These are phyloP conservation scores for Coryphaenoides rupestris DNA, from an alignment of 2,113 vertebrate genomes.

Conservation along the genomic window DNA sequence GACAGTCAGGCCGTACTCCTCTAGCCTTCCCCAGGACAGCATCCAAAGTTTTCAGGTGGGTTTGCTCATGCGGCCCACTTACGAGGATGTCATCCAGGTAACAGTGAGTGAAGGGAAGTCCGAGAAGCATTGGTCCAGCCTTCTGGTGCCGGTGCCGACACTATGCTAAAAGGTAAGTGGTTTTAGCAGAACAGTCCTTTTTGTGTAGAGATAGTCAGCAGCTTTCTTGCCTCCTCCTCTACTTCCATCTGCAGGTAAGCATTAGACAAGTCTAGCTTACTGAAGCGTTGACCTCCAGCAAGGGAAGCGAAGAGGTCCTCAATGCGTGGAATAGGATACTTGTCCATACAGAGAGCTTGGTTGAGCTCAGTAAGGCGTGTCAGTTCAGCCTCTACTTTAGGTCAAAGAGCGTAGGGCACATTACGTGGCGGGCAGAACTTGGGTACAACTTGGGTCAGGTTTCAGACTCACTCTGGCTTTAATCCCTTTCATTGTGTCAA, in stretches of 20 bases:
- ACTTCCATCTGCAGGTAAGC: not conserved
- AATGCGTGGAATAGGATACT: constrained; percentile 1
- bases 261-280: constrained; percentile 3
- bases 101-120: not conserved
- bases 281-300: not conserved
- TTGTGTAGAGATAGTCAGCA: not conserved
- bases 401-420: too few relatives aligned
- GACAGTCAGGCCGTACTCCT: too few relatives aligned
- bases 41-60: too few relatives aligned
- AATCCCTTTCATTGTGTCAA: constrained; percentile 6
- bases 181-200: constrained; percentile 1
- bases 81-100: too few relatives aligned
- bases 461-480: not conserved
- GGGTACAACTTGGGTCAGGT: not conserved
- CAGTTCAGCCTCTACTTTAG: too few relatives aligned
- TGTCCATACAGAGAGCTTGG: not conserved
- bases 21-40: too few relatives aligned
- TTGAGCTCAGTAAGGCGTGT: too few relatives aligned
- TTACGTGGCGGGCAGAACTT: not conserved
- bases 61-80: too few relatives aligned
- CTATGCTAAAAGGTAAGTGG: constrained; percentile 3
- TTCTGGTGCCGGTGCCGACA: not conserved
- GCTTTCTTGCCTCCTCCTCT: not conserved
- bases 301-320: not conserved
- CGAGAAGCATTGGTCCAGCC: not conserved